Percentiles rank a stretch among this genome's conserved stretches.
These are phyloP conservation scores for Melanerpes formicivorus DNA, from an alignment of 2,113 vertebrate species.

Conservation along the genomic window DNA sequence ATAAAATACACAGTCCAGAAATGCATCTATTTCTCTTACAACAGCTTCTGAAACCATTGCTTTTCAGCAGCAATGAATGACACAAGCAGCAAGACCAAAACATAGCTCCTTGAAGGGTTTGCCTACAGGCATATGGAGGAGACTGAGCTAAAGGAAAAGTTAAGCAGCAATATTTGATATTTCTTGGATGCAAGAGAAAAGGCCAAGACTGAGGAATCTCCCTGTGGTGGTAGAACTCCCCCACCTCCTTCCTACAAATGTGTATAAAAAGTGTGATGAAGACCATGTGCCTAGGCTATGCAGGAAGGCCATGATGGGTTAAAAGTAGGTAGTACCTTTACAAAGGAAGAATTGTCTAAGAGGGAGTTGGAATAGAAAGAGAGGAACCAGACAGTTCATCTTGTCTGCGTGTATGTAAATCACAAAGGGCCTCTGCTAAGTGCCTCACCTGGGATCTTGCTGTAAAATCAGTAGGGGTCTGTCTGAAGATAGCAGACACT, in stretches of 20 bases:
- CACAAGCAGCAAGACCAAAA: not conserved
- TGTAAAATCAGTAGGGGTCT: too few relatives aligned
- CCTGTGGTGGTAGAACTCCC: not conserved
- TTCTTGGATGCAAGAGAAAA: not conserved
- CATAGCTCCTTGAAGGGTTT: not conserved
- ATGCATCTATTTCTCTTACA: not conserved
- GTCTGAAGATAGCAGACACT: too few relatives aligned
- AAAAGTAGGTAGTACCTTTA: too few relatives aligned
- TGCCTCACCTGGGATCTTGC: too few relatives aligned
- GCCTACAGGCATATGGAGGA: not conserved
- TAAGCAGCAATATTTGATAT: not conserved
- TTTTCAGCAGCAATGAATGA: not conserved
- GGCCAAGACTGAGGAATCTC: not conserved
- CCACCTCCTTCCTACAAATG: not conserved
- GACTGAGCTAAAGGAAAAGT: not conserved
- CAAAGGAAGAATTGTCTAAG: too few relatives aligned
- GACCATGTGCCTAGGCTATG: not conserved
- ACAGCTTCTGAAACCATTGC: not conserved
- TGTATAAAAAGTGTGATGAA: not conserved
- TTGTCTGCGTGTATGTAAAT: too few relatives aligned
- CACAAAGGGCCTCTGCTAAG: too few relatives aligned
- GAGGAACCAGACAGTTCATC: too few relatives aligned
- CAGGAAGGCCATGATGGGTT: not conserved
- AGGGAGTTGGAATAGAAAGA: too few relatives aligned
- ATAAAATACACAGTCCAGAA: not conserved